Evolutionary conservation across 2,797 vertebrate genomes (phyloP).

Genomic region (Spatula clypeata): DNA sequence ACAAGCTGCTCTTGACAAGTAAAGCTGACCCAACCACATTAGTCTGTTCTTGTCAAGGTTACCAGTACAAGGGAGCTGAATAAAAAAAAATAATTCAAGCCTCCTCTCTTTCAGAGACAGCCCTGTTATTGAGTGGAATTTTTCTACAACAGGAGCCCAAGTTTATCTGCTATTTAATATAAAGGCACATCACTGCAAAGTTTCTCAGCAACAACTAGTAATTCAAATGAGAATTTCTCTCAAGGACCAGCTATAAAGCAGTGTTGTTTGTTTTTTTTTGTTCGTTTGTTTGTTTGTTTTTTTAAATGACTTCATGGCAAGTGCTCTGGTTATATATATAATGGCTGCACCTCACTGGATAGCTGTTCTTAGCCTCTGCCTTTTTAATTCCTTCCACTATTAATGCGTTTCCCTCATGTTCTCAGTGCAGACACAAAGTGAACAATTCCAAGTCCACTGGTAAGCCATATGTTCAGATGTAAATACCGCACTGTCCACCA

Average conservation of each 20-base stretch:
- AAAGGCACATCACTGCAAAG: neutral
- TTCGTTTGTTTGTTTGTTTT: neutral
- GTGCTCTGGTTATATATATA: neutral
- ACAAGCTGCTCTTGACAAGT: neutral
- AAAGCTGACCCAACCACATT: neutral
- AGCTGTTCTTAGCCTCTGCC: neutral
- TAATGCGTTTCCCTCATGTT: neutral
- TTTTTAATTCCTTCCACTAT: neutral
- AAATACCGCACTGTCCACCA: neutral
- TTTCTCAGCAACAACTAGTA: neutral
- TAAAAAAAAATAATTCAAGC: neutral
- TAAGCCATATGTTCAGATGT: neutral
- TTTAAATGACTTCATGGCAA: neutral
- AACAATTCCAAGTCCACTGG: neutral
- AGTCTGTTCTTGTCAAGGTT: neutral
- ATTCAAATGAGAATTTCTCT: constrained; percentile 12
- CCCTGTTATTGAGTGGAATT: neutral
- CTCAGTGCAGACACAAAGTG: neutral
- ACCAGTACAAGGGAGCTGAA: neutral
- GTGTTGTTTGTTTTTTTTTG: neutral
- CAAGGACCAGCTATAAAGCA: neutral
- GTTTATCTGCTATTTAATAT: neutral
- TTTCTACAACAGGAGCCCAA: neutral
- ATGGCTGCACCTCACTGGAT: neutral
- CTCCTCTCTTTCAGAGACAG: neutral